A percentile compares a stretch with the other conserved stretches of the same genome.
phyloP scores from a whole-genome alignment of 2,113 vertebrate genomes.

The Neolamprologus longior region DNA sequence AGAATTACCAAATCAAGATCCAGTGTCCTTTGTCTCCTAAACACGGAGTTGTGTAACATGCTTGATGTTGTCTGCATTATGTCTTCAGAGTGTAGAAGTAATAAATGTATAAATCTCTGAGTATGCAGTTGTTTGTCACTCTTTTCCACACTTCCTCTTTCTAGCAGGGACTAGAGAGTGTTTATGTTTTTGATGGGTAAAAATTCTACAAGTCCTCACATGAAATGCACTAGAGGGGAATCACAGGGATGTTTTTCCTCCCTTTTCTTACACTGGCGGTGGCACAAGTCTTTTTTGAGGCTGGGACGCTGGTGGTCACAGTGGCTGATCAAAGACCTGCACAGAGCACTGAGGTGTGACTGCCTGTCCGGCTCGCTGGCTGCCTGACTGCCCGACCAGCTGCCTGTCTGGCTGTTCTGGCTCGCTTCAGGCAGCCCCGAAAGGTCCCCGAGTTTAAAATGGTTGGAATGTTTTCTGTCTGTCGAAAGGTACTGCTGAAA shows the following conservation, averaged over 20 bases:
- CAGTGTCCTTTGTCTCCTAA: conserved; percentile 27
- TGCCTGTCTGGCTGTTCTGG: background rate
- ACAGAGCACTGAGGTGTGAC: conserved; percentile 40
- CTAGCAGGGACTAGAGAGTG: background rate
- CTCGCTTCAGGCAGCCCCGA: background rate
- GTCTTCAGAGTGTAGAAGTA: background rate
- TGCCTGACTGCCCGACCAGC: background rate
- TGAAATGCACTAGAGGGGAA: background rate
- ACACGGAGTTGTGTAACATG: conserved; percentile 41
- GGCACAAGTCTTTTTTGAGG: conserved; percentile 38
- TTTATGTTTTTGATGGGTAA: background rate
- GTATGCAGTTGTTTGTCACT: background rate
- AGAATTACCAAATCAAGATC: background rate
- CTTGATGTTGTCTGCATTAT: background rate
- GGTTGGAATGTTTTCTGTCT: conserved; percentile 60
- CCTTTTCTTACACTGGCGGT: background rate
- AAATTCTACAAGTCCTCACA: conserved; percentile 38
- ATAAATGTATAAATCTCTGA: background rate
- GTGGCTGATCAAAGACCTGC: conserved; percentile 54
- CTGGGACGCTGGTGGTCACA: conserved; percentile 71
- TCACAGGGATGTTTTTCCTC: conserved; percentile 9
- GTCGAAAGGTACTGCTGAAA: conserved; percentile 47
- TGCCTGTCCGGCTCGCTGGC: background rate
- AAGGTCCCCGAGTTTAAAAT: conserved; percentile 35
- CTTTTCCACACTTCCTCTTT: background rate